phyloP scores from a whole-genome alignment of 2,888 invertebrate species.

The Leptura quadrifasciata region DNA sequence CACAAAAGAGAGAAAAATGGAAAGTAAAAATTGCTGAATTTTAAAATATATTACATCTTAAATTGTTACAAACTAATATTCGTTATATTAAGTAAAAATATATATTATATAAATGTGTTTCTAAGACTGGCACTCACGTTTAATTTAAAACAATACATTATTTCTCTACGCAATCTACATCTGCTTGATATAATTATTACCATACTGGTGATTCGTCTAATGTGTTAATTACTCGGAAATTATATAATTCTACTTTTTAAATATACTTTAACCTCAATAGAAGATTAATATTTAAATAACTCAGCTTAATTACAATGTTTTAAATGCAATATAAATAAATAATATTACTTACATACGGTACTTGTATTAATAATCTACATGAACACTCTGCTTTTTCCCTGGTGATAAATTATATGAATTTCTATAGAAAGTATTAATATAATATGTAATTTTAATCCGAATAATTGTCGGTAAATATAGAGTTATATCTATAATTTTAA shows the following conservation, averaged over 20 bases:
- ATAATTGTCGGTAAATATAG: slow-evolving; percentile 5
- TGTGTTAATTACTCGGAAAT: neutral
- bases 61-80: no score
- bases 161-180: neutral
- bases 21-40: no score
- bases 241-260: slow-evolving; percentile 26
- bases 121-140: neutral
- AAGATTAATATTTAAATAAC: neutral
- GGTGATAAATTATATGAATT: slow-evolving; percentile 10
- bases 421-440: slow-evolving; percentile 5
- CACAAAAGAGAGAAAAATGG: no score
- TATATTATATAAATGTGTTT: no score
- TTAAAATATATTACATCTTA: no score
- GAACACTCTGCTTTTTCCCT: slow-evolving; percentile 2
- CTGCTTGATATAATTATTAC: slow-evolving; percentile 13
- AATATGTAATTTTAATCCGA: neutral
- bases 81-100: no score
- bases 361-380: neutral
- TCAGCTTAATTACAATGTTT: neutral
- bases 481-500: slow-evolving; percentile 2
- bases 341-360: neutral
- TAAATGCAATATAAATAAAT: slow-evolving; percentile 3
- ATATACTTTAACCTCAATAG: neutral
- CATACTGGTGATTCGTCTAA: neutral
- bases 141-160: slow-evolving; percentile 12